Base-by-base conservation (phyloP, 2,888 invertebrate species). In the Phortica magna region DNA sequence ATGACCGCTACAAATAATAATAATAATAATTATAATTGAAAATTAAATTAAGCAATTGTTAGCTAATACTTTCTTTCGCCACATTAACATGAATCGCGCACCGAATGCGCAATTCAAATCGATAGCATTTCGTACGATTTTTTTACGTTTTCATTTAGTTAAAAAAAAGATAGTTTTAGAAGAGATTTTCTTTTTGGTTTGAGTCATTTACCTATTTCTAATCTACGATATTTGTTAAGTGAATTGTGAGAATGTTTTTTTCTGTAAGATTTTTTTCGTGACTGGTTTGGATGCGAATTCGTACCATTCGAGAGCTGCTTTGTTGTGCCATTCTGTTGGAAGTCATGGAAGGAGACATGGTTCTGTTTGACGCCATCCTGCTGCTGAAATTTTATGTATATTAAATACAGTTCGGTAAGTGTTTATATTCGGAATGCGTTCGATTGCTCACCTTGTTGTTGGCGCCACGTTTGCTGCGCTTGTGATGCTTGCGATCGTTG, bases 291-390 rank as follows among this genome's bases (percentile, higher is more conserved):
- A 93, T 93, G 93, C 93, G 94, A 94, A 94, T 93, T 94, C 94
- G 94, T 94, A 96, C 97, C 97, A 94, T 96, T 95, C 92, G 96
- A 95, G 93, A 97, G 88, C 82, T 91, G 96, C 93, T 97, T 97
- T 78, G 96, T 96, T 89, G 96, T 95, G 91, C 96, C 97, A 89
- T 97, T 97, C 93, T 96, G 96, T 93, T 96, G 96, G 92, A 97
- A 96, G 93, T 96, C 96, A 71, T 96, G 96, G 93, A 97, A 97
- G 92, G 96, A 96, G 85, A 97, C 97, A 93, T 96, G 96, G 92
- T 96, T 96, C 89, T 95, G 94, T 93, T 92, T 92, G 17, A 96
- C 96, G 87, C 96, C 96, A 91, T 96, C 96, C 95, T 96, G 93
- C 79, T 87, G 87, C 84, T 61, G 61, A 61, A 61, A 61, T 61